Evolutionary conservation across 2,888 invertebrate genomes (phyloP).

Genomic region (Beris morrisii): DNA sequence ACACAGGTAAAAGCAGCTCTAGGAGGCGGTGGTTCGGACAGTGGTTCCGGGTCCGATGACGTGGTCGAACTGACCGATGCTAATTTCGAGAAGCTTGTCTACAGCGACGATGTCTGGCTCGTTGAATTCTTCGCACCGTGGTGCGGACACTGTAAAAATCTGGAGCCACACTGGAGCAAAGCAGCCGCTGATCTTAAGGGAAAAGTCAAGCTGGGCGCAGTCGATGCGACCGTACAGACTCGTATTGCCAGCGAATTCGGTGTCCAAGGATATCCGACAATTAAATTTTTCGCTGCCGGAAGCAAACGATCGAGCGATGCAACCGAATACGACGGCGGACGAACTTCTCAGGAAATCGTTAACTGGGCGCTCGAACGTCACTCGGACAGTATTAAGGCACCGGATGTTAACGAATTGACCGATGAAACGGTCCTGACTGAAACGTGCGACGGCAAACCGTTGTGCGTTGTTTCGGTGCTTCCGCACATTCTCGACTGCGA

Average conservation of each 20-base stretch:
- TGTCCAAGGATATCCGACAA: constrained; percentile 94
- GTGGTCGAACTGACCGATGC: constrained; percentile 94
- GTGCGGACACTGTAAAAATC: constrained; percentile 96
- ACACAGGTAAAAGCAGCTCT: constrained; percentile 32
- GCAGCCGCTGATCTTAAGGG: constrained; percentile 95
- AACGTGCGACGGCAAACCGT: constrained; percentile 82
- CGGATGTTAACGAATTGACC: constrained; percentile 77
- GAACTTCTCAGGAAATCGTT: constrained; percentile 88
- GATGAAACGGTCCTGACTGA: constrained; percentile 66
- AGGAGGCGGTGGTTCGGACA: constrained; percentile 52
- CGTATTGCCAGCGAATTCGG: constrained; percentile 79
- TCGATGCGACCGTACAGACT: constrained; percentile 93
- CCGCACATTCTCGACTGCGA: constrained; percentile 97
- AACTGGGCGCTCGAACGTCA: constrained; percentile 85
- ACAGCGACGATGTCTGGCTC: constrained; percentile 86
- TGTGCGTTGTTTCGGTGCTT: constrained; percentile 89
- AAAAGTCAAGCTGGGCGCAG: constrained; percentile 92
- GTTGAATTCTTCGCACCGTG: constrained; percentile 98
- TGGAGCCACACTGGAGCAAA: constrained; percentile 95
- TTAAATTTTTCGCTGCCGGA: constrained; percentile 85
- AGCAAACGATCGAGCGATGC: constrained; percentile 69
- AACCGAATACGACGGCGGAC: constrained; percentile 89
- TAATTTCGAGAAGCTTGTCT: constrained; percentile 90
- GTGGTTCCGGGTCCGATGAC: constrained; percentile 42
- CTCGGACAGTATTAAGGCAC: constrained; percentile 84